Base-by-base conservation (phyloP, 2,113 vertebrate genomes). In the Cranoglanis bouderius region DNA sequence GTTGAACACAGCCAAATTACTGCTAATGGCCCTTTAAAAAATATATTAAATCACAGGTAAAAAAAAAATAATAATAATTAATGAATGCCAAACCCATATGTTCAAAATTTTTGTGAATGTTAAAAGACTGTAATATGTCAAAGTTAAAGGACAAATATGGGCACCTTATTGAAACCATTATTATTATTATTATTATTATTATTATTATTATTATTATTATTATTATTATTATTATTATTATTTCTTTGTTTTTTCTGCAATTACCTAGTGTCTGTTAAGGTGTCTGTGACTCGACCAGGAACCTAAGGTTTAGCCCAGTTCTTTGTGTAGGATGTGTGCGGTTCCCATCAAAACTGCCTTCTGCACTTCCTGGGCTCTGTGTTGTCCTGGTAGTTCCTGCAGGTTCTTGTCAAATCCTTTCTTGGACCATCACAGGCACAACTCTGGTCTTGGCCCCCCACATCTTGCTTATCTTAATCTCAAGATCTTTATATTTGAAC, bases 401-500 rank as follows among this genome's bases (percentile, higher is more conserved):
- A 77, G 3, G 6, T 53, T 80, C 14, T 77, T 46, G 38, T 46
- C 40, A 26, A 13, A 46, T 35, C 32, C 32, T 7, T 72, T 72
- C 32, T 35, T 19, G 4, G 35, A 40, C 70, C 70, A 40, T 40
- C 35, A 74, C 35, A 74, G n/a, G 32, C 67, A 72, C 18, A 40
- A 38, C 18, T 40, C 35, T 40, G 16, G 19, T 46, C 40, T 26
- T 26, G 40, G 5, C 72, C 4, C 72, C 72, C 2, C 4, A 46
- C 32, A 38, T 72, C 40, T 21, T 43, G 38, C 72, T 75, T 0
- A 10, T 40, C 38, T 21, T 72, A 6, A 72, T 35, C 32, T 38
- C 14, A 18, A 38, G 67, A 38, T 38, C 67, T 72, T 86, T 82
- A 61, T 51, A 87, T 77, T 63, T 86, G 3, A 35, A 63, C 80